Evolutionary conservation across 2,113 vertebrate species (phyloP), one percentile per base, ranked within the genome.

Genomic region (Procavia capensis): DNA sequence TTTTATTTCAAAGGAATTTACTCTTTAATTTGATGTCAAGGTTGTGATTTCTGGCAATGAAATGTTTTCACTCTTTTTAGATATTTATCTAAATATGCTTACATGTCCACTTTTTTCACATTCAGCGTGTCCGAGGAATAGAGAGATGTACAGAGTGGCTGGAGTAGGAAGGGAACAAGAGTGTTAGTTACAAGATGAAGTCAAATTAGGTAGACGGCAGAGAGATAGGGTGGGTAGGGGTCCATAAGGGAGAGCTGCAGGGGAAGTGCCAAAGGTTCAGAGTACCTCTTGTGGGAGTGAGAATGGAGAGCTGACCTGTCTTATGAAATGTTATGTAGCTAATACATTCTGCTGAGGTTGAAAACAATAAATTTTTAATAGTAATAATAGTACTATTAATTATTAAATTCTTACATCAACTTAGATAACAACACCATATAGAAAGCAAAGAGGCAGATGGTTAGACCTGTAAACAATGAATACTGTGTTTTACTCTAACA

Each of bases 21-120:
- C 27, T 54, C 87, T 90, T 45, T 81, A 50, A 47, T 70, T 84
- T 96, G 41, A 76, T 76, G 64, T 2, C 24, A 89, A 85, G 25
- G 45, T 39, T 95, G 16, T 91, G 57, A 94, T 87, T 96, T 90
- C 31, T 91, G 75, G 17, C 54, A 94, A 39, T 76, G 36, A 93
- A 87, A 78, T 93, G 9, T 82, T 82, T 85, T 96, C 64, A 88
- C 3, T 85, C 6, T 84, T 66, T 94, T 74, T 86, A 70, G 79
- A 41, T 59, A 24, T 24, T 64, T 81, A 16, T 75, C 16, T 70
- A 70, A 78, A 83, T 22, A 6, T 36, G 13, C 79, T 79, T 1
- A 41, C n/a, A 81, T 24, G 14, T 47, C 2, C 9, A 36, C 6
- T 31, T 41, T 82, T 82, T 89, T 74, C 29, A 54, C 59, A 54